Percentiles rank a stretch among this genome's conserved stretches.
Evolutionary conservation across 2,797 vertebrate genomes (phyloP).

Genomic region (Lycodopsis pacificus): DNA sequence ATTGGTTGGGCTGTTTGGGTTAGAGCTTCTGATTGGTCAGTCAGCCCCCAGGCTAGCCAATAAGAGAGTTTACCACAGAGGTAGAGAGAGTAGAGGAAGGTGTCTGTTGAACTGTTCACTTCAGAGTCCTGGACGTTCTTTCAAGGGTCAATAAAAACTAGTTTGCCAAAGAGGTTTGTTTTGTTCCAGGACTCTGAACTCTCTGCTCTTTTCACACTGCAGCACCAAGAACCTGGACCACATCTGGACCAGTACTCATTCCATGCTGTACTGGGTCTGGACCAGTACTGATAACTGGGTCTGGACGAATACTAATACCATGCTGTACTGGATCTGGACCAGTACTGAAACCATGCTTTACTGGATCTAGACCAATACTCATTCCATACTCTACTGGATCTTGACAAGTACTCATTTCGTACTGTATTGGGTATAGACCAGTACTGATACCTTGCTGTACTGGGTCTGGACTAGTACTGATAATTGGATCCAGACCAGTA

Average conservation of each 20-base stretch:
- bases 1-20: conserved; percentile 73
- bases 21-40: conserved; percentile 74
- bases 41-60: conserved; percentile 74
- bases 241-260: conserved; percentile 13
- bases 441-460: neutral
- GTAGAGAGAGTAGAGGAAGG: conserved; percentile 62
- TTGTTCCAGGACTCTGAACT: conserved; percentile 62
- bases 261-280: neutral
- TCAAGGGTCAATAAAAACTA: conserved; percentile 31
- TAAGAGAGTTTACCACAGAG: conserved; percentile 59
- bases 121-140: conserved; percentile 48
- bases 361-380: too few relatives aligned
- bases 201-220: conserved; percentile 67
- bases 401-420: too few relatives aligned
- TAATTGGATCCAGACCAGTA: neutral
- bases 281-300: neutral
- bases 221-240: conserved; percentile 38
- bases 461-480: too few relatives aligned
- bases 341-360: neutral
- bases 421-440: neutral
- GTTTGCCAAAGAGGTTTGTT: conserved; percentile 38
- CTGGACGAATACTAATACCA: neutral
- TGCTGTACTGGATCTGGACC: neutral
- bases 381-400: neutral
- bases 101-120: conserved; percentile 46